Evolutionary conservation across 2,888 invertebrate genomes (phyloP).

Genomic region (Xanthostigma xanthostigma): DNA sequence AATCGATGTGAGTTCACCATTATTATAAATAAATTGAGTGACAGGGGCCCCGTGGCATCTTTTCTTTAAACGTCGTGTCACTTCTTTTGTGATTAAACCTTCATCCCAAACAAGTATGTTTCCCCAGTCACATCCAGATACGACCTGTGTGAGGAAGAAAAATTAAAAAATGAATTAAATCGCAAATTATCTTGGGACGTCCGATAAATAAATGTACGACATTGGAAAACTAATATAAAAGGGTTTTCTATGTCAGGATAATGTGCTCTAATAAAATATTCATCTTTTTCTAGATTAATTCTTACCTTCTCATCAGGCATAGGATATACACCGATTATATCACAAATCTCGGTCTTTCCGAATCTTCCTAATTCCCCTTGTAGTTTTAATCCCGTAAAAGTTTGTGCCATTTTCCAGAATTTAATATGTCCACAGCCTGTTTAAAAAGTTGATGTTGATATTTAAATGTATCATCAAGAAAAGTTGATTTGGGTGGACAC

Average conservation of each 20-base stretch:
- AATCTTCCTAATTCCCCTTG: constrained; percentile 81
- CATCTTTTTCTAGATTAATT: neutral
- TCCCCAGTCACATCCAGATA: constrained; percentile 83
- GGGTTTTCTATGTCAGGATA: too few species aligned
- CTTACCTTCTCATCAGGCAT: constrained; percentile 77
- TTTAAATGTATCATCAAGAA: neutral
- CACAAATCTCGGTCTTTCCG: constrained; percentile 84
- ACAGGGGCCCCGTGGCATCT: constrained; percentile 65
- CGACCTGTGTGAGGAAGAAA: too few species aligned
- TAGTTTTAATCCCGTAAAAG: constrained; percentile 82
- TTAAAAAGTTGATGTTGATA: constrained; percentile 7
- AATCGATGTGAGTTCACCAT: constrained; percentile 29
- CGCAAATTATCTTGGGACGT: too few species aligned
- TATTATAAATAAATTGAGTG: constrained; percentile 36
- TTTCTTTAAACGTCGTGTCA: constrained; percentile 52
- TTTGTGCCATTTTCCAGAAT: constrained; percentile 86
- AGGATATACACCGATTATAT: constrained; percentile 69
- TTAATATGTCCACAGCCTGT: constrained; percentile 62
- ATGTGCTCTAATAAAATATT: too few species aligned
- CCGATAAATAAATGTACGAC: too few species aligned
- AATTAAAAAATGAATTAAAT: too few species aligned
- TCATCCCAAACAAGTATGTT: constrained; percentile 86
- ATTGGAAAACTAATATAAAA: too few species aligned
- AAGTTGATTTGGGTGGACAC: too few species aligned
- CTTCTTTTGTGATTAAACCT: constrained; percentile 73